Evolutionary conservation across 2,113 vertebrate species (phyloP).

Genomic region (Alethe diademata): DNA sequence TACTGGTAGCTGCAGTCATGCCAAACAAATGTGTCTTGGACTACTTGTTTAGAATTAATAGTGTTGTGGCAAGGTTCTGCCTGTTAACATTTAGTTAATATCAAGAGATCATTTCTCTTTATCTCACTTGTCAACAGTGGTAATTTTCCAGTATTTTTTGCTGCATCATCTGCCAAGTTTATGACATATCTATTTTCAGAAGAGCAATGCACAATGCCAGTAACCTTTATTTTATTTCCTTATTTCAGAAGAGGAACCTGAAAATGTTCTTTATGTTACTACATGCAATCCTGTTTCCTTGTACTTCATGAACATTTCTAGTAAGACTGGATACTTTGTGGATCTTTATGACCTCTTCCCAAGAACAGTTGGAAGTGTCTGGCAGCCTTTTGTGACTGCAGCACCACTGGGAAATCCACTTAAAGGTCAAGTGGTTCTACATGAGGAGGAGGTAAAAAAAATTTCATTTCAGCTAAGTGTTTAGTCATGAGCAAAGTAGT

Average conservation of each 20-base stretch:
- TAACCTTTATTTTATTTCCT: not conserved
- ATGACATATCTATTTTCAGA: not conserved
- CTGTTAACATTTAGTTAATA: not conserved
- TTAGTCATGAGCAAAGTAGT: not conserved
- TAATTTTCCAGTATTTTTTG: not conserved
- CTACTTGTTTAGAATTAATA: not conserved
- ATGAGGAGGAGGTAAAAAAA: slow-evolving; percentile 89
- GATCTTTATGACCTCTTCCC: slow-evolving; percentile 93
- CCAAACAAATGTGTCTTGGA: not conserved
- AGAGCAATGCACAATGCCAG: not conserved
- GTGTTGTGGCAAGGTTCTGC: not conserved
- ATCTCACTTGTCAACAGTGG: not conserved
- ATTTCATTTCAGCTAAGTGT: not conserved
- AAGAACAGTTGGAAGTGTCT: slow-evolving; percentile 80
- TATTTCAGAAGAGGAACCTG: slow-evolving; percentile 67
- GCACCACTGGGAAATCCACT: slow-evolving; percentile 88
- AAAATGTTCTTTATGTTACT: slow-evolving; percentile 81
- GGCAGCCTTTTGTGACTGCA: slow-evolving; percentile 89
- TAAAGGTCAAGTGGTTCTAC: slow-evolving; percentile 89
- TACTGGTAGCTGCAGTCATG: not conserved
- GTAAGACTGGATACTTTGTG: slow-evolving; percentile 77
- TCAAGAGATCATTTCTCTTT: not conserved
- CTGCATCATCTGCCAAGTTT: not conserved
- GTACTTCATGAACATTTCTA: slow-evolving; percentile 81
- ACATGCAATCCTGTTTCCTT: slow-evolving; percentile 91